Evolutionary conservation across 2,888 invertebrate genomes (phyloP), one percentile per base, ranked within the genome.

Genomic region (Brachypterus glaber): DNA sequence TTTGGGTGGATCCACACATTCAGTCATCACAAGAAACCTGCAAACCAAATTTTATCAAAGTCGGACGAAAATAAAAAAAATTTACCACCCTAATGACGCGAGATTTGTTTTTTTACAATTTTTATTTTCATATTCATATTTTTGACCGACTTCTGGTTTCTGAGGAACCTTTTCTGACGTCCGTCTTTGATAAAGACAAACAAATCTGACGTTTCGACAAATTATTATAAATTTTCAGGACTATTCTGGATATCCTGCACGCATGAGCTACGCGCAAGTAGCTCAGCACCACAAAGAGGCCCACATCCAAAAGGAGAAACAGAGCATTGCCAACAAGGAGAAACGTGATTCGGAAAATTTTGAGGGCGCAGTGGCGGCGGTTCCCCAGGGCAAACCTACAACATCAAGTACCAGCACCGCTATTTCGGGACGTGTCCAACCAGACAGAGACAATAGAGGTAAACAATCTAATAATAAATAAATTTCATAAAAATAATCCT

Each of bases 201-300:
- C 7, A 24, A 24, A 8, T 24, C 8, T 7, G n/a, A n/a, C n/a
- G n/a, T n/a, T n/a, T n/a, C n/a, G n/a, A 21, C 9, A 21, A 25
- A 32, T 39, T 32, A 15, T 11, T 17, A 25, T n/a, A n/a, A 29
- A 12, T 26, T 41, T 40, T 17, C 33, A 51, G 51, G 51, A 54
- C 29, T 37, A 42, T 35, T 39, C 43, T 11, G 50, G 50, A 31
- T 58, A 64, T 46, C 62, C 65, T 15, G 64, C 66, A 18, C 62
- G 69, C 44, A 67, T 77, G 58, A 77, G 77, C 58, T 78, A 78
- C 60, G 78, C 78, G 43, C 78, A 78, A 63, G 77, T 77, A 42
- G 77, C 77, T 25, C 77, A 78, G 57, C 75, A 76, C 57, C 72
- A 73, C 50, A 74, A 74, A 52, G 72, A 75, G 46, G 61, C 63